Evolutionary conservation across 2,888 invertebrate species (phyloP), one percentile per base, ranked within the genome.

Genomic region (Criorhina ranunculi): DNA sequence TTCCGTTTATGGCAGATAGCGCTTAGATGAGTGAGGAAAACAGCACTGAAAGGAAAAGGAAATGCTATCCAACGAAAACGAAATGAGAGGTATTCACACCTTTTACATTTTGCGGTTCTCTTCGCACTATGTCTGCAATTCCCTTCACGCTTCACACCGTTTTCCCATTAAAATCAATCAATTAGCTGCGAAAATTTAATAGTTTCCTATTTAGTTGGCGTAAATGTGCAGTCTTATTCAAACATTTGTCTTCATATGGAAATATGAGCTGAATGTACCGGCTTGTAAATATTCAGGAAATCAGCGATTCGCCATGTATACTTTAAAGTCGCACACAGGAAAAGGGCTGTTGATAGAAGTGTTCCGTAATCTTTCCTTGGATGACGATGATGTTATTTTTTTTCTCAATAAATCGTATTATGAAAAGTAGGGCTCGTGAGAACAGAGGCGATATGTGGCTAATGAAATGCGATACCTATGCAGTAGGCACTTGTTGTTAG

Each of bases 151-250:
- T 69, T 67, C 55, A 49, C 40, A 40, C 69, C 12, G 37, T 31
- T 60, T 75, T 49, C 57, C 29, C 57, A 64, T 69, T 24, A 62
- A 69, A 75, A 81, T 81, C 75, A 62, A 81, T 81, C 76, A 70
- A 59, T 81, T 70, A 40, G 15, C 40, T 81, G 69, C n/a, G 64
- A 76, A 70, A 64, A 19, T 42, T 60, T 67, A 70, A 81, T 76
- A 40, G 55, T 35, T 81, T 81, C 76, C 76, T 76, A 76, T 76
- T 75, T 53, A 67, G 59, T 29, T 64, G 44, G 49, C 24, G 37
- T 37, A 64, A 59, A 66, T 35, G 72, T 51, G 66, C 57, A 66
- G 46, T 51, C 35, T 51, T 42, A 55, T 37, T 57, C 12, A 37
- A 17, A 31, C 1, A 44, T 62, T 42, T 70, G 55, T 15, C n/a